Evolutionary conservation across 1,140 invertebrate species (phyloP).

Genomic region (Tigriopus japonicus): DNA sequence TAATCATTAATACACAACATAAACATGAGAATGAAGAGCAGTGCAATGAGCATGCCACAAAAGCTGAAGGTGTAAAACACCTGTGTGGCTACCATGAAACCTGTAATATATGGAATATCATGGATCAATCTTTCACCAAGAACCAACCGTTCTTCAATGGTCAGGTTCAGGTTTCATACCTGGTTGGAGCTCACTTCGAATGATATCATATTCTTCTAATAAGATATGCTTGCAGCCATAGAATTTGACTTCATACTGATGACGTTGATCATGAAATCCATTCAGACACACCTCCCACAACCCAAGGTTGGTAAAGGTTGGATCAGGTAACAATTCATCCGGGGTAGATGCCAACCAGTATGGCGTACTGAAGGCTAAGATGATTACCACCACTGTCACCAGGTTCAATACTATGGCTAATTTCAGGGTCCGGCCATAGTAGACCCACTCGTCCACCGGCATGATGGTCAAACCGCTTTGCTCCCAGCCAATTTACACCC

Average conservation of each 20-base stretch:
- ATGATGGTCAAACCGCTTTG: no score
- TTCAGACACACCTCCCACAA: constrained; percentile 84
- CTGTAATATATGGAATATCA: no score
- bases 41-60: constrained; percentile 48
- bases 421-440: not conserved
- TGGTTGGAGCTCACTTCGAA: not conserved
- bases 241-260: constrained; percentile 46
- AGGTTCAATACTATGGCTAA: not conserved
- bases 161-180: no score
- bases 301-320: constrained; percentile 28
- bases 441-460: not conserved
- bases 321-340: not conserved
- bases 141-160: no score
- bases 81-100: constrained; percentile 76
- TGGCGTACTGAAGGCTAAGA: constrained; percentile 4
- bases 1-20: constrained; percentile 57
- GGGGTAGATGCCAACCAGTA: constrained; percentile 12
- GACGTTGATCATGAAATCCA: constrained; percentile 54
- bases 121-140: no score
- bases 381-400: not conserved
- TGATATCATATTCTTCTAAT: constrained; percentile 14
- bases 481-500: no score
- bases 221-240: constrained; percentile 14
- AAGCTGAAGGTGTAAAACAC: constrained; percentile 74
- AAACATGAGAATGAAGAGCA: constrained; percentile 47